Percentiles rank a stretch among this genome's conserved stretches.
phyloP scores from a whole-genome alignment of 2,797 vertebrate genomes.

The Leuciscus waleckii region DNA sequence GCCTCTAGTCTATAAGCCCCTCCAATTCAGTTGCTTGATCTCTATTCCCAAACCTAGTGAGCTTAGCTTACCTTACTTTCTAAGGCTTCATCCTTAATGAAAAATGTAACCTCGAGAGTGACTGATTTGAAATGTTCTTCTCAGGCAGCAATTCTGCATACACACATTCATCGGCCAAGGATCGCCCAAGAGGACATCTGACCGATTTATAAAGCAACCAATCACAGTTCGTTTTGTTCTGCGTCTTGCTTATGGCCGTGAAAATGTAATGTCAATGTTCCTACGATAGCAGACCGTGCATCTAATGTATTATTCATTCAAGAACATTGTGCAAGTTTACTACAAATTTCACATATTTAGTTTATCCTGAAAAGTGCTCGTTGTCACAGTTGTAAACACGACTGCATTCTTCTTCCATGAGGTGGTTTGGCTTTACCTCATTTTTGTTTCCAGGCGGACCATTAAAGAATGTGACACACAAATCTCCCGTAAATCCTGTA shows the following conservation, averaged over 20 bases:
- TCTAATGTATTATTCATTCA: background rate
- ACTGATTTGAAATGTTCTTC: background rate
- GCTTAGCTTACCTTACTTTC: background rate
- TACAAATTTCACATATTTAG: background rate
- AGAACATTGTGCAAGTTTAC: background rate
- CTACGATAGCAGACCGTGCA: background rate
- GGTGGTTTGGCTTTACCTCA: background rate
- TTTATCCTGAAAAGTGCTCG: background rate
- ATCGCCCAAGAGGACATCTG: background rate
- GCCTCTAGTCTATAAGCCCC: background rate
- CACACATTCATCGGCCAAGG: background rate
- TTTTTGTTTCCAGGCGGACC: too few relatives aligned
- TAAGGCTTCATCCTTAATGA: background rate
- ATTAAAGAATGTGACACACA: background rate
- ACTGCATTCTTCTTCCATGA: background rate
- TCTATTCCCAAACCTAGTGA: background rate
- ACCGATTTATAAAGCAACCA: background rate
- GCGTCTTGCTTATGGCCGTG: background rate
- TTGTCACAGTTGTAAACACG: background rate
- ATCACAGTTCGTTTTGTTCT: background rate
- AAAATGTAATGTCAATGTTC: background rate
- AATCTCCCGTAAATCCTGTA: background rate
- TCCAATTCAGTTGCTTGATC: background rate
- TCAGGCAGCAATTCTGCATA: background rate
- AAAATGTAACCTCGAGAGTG: background rate